phyloP scores from a whole-genome alignment of 2,888 invertebrate species.

The Hipparchia sbordonii region DNA sequence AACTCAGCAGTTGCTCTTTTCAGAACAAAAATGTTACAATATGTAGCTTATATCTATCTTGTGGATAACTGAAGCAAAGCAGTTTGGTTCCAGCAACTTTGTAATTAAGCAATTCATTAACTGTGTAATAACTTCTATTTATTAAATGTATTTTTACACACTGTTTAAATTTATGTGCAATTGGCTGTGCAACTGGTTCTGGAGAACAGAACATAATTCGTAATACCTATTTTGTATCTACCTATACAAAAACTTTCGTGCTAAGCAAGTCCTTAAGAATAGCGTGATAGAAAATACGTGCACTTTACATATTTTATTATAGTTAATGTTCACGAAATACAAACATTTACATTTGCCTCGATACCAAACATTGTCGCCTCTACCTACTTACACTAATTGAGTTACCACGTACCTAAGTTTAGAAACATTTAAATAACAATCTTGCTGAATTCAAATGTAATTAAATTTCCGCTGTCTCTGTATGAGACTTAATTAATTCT shows the following conservation, averaged over 20 bases:
- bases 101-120: too few species aligned
- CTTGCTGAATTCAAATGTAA: slow-evolving; percentile 31
- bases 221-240: neutral
- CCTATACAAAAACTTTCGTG: slow-evolving; percentile 3
- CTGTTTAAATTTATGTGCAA: too few species aligned
- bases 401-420: slow-evolving; percentile 1
- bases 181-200: too few species aligned
- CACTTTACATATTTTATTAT: neutral
- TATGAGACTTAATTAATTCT: slow-evolving; percentile 34
- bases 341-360: neutral
- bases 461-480: slow-evolving; percentile 32
- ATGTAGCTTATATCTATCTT: too few species aligned
- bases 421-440: slow-evolving; percentile 19
- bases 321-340: slow-evolving; percentile 4
- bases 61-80: too few species aligned
- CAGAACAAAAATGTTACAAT: too few species aligned
- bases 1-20: too few species aligned
- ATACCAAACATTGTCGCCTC: neutral
- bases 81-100: too few species aligned
- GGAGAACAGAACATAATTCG: too few species aligned
- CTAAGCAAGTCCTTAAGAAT: slow-evolving; percentile 2
- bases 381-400: slow-evolving; percentile 12
- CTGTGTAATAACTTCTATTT: too few species aligned
- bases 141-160: too few species aligned
- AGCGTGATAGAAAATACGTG: slow-evolving; percentile 8